Percentiles rank a stretch among this genome's conserved stretches.
phyloP scores from a whole-genome alignment of 2,888 invertebrate genomes.

The Osmoderma eremita region DNA sequence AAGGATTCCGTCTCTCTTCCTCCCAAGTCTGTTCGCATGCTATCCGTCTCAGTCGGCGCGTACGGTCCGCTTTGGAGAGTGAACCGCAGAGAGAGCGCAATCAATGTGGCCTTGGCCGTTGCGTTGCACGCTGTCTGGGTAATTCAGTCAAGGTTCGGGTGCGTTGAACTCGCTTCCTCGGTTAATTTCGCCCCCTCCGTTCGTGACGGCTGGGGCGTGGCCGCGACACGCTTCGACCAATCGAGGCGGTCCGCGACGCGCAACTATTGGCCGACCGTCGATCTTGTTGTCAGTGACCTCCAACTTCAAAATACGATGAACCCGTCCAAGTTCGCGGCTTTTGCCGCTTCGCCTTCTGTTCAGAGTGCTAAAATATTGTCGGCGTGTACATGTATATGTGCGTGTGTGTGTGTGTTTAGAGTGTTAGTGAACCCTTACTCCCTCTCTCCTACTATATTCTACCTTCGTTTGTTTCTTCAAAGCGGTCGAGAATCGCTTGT shows the following conservation, averaged over 20 bases:
- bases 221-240: constrained; percentile 59
- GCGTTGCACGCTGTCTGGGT: constrained; percentile 71
- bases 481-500: constrained; percentile 58
- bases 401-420: constrained; percentile 25
- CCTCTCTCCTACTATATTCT: constrained; percentile 61
- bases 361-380: constrained; percentile 62
- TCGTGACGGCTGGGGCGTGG: constrained; percentile 58
- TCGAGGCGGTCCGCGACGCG: constrained; percentile 60
- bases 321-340: constrained; percentile 70
- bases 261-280: constrained; percentile 58
- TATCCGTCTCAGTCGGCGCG: constrained; percentile 35
- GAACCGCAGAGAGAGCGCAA: constrained; percentile 52
- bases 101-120: constrained; percentile 57
- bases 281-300: constrained; percentile 83
- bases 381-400: constrained; percentile 49
- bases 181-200: constrained; percentile 55
- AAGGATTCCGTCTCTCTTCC: constrained; percentile 55
- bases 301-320: constrained; percentile 83
- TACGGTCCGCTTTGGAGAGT: constrained; percentile 26
- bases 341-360: constrained; percentile 54
- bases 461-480: constrained; percentile 55
- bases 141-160: constrained; percentile 88
- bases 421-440: constrained; percentile 46
- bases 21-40: constrained; percentile 54
- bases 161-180: constrained; percentile 76